Conservation (phyloP, 2,888 invertebrate genomes). For the Zele albiditarsus region DNA sequence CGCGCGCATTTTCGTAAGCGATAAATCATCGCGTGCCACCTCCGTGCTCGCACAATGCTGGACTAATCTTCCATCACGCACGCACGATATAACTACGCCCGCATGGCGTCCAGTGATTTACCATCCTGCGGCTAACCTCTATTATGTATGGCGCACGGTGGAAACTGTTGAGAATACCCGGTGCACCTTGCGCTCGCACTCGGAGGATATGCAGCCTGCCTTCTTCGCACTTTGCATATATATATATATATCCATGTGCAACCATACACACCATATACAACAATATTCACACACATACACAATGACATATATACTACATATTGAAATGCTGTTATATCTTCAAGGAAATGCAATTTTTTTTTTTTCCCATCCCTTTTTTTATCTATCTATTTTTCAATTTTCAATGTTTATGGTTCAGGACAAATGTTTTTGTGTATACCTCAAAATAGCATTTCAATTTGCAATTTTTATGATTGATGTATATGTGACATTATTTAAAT, state of each 20-base stretch:
- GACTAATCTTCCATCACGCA: constrained; percentile 72
- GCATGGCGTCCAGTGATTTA: constrained; percentile 72
- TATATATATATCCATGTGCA: constrained; percentile 23
- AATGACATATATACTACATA: background rate
- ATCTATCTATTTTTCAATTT: constrained; percentile 8
- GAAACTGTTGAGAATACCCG: constrained; percentile 67
- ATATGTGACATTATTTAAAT: background rate
- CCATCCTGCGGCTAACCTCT: constrained; percentile 72
- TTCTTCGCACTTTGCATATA: constrained; percentile 21
- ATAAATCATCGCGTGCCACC: constrained; percentile 69
- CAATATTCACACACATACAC: background rate
- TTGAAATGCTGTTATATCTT: constrained; percentile 7
- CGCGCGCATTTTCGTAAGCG: constrained; percentile 58
- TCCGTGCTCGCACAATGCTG: constrained; percentile 70
- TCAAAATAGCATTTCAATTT: constrained; percentile 7
- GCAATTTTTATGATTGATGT: background rate
- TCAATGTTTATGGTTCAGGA: constrained; percentile 1
- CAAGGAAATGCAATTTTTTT: background rate
- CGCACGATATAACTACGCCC: constrained; percentile 72
- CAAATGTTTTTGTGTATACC: background rate
- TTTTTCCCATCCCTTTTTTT: background rate
- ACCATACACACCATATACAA: background rate
- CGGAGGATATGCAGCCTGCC: background rate
- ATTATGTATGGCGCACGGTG: constrained; percentile 70
- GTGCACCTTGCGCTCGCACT: constrained; percentile 66